phyloP scores from a whole-genome alignment of 2,797 vertebrate genomes.

The Otus scops region DNA sequence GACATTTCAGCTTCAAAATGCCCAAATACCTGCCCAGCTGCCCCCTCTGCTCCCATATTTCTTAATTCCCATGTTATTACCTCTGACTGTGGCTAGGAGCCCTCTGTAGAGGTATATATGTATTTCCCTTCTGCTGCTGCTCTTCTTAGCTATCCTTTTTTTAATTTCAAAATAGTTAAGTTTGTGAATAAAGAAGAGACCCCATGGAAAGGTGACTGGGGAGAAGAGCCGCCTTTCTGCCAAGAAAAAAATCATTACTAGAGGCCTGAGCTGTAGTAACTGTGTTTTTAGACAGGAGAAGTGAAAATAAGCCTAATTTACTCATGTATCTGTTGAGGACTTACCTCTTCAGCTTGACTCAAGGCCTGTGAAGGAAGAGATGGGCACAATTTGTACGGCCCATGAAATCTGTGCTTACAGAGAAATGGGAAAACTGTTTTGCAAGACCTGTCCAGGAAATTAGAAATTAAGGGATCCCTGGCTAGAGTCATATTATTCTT shows the following conservation, averaged over 20 bases:
- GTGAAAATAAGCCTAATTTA: not conserved
- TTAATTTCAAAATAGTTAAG: not conserved
- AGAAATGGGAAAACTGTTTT: not conserved
- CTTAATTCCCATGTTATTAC: not conserved
- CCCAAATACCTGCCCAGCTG: not conserved
- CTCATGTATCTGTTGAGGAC: rapidly evolving
- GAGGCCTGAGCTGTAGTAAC: not conserved
- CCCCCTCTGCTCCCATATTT: not conserved
- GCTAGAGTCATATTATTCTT: not conserved
- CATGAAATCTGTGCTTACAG: not conserved
- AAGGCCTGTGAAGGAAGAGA: not conserved
- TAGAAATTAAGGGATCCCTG: not conserved
- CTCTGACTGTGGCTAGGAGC: not conserved
- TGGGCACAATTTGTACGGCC: not conserved
- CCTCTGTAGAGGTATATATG: rapidly evolving
- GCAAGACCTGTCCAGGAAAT: not conserved
- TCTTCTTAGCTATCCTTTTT: not conserved
- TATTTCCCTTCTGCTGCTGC: not conserved
- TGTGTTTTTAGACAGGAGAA: not conserved
- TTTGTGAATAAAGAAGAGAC: not conserved
- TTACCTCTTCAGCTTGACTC: not conserved
- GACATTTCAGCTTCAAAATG: not conserved
- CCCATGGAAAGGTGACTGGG: not conserved
- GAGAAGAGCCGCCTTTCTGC: not conserved
- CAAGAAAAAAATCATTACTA: not conserved